Evolutionary conservation across 1,140 invertebrate genomes (phyloP).

Genomic region (Nephila pilipes): DNA sequence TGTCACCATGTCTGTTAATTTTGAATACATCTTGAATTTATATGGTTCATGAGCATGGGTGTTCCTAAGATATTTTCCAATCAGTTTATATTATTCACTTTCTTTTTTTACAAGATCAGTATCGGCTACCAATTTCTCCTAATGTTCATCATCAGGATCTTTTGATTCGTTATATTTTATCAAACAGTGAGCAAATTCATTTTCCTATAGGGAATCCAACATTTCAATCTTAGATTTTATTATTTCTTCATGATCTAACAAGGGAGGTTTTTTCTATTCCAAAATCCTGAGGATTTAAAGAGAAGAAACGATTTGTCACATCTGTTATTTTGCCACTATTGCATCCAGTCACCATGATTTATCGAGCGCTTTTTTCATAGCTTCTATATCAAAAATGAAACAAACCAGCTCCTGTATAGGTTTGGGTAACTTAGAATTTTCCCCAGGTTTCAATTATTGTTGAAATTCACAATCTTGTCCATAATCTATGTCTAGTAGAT

Average conservation of each 20-base stretch:
- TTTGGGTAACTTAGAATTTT: slow-evolving; percentile 87
- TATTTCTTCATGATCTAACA: slow-evolving; percentile 88
- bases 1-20: slow-evolving; percentile 89
- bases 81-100: slow-evolving; percentile 88
- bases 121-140: slow-evolving; percentile 92
- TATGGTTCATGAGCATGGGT: slow-evolving; percentile 94
- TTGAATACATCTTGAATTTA: slow-evolving; percentile 89
- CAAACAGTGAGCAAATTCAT: slow-evolving; percentile 96
- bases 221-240: slow-evolving; percentile 94
- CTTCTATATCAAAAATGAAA: slow-evolving; percentile 94
- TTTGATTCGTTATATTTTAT: slow-evolving; percentile 83
- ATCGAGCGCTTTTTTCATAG: slow-evolving; percentile 95
- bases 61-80: slow-evolving; percentile 90
- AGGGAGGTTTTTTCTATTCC: slow-evolving; percentile 90
- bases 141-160: slow-evolving; percentile 92
- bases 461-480: slow-evolving; percentile 81
- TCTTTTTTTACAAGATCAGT: slow-evolving; percentile 88
- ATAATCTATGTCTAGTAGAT: slow-evolving; percentile 95
- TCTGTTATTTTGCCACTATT: slow-evolving; percentile 87
- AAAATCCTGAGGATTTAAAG: slow-evolving; percentile 96
- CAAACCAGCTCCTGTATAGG: slow-evolving; percentile 91
- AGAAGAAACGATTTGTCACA: slow-evolving; percentile 95
- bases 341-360: slow-evolving; percentile 80
- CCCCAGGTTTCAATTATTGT: slow-evolving; percentile 79
- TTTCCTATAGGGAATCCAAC: slow-evolving; percentile 95